Percentiles rank a stretch among this genome's conserved stretches.
Conservation (phyloP, 2,113 vertebrate species). For the Cariama cristata region DNA sequence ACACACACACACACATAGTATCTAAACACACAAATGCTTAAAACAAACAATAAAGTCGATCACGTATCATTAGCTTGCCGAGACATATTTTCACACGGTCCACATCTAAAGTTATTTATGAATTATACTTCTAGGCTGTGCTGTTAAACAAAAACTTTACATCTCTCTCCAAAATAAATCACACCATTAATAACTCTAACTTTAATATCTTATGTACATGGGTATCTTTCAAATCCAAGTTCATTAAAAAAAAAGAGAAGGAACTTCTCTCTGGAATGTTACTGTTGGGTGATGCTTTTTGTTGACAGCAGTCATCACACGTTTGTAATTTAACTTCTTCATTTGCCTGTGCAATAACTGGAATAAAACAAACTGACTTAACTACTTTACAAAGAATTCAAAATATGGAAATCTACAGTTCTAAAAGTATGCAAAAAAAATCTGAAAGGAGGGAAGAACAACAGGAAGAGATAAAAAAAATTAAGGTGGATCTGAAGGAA, state of each 20-base stretch:
- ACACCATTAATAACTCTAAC: neutral
- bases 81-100: neutral
- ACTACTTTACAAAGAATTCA: neutral
- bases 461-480: neutral
- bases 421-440: neutral
- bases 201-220: neutral
- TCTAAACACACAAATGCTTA: neutral
- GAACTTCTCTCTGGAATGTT: neutral
- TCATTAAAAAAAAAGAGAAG: neutral
- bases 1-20: accelerated
- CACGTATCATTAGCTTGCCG: neutral
- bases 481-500: neutral
- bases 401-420: neutral
- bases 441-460: neutral
- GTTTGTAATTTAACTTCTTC: neutral
- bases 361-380: neutral
- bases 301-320: neutral
- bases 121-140: neutral
- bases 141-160: neutral
- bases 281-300: neutral
- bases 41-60: neutral
- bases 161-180: neutral
- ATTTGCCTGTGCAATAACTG: neutral
- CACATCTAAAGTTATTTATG: neutral
- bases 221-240: neutral